phyloP scores from a whole-genome alignment of 1,140 invertebrate genomes.

The Heliconius hewitsoni region DNA sequence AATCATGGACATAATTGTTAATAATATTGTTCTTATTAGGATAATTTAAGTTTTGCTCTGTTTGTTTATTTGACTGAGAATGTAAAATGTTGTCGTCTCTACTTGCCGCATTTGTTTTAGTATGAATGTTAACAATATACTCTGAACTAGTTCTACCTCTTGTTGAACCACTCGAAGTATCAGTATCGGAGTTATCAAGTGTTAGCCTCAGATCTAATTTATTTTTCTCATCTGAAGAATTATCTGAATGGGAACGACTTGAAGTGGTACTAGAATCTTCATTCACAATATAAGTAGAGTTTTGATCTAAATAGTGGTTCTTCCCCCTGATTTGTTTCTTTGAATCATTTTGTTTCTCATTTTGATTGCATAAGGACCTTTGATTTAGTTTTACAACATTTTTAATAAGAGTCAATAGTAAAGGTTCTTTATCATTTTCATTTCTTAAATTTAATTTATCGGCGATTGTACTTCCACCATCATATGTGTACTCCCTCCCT shows the following conservation, averaged over 20 bases:
- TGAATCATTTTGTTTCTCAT: slow-evolving; percentile 42
- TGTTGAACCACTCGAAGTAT: slow-evolving; percentile 71
- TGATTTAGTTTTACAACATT: slow-evolving; percentile 50
- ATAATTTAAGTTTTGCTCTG: slow-evolving; percentile 23
- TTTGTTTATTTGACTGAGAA: slow-evolving; percentile 23
- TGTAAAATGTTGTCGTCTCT: slow-evolving; percentile 23
- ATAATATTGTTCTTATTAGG: slow-evolving; percentile 22
- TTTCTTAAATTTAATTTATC: slow-evolving; percentile 63
- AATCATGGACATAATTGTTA: slow-evolving; percentile 39
- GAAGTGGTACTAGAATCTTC: slow-evolving; percentile 66
- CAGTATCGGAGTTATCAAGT: slow-evolving; percentile 73
- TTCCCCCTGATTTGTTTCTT: slow-evolving; percentile 37
- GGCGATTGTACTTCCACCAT: slow-evolving; percentile 55
- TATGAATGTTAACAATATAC: slow-evolving; percentile 68
- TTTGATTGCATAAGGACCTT: slow-evolving; percentile 39
- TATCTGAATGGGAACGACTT: slow-evolving; percentile 69
- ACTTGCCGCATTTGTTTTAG: slow-evolving; percentile 33
- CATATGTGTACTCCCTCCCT: slow-evolving; percentile 69
- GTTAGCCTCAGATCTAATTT: slow-evolving; percentile 66
- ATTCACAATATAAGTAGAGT: slow-evolving; percentile 73
- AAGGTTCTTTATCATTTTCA: slow-evolving; percentile 58
- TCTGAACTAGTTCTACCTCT: slow-evolving; percentile 70
- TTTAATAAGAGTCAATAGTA: slow-evolving; percentile 67
- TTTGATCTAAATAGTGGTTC: slow-evolving; percentile 54
- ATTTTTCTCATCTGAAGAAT: slow-evolving; percentile 75